These are phyloP conservation scores for Conistra vaccinii DNA, from an alignment of 2,888 invertebrate species.

Conservation along the genomic window DNA sequence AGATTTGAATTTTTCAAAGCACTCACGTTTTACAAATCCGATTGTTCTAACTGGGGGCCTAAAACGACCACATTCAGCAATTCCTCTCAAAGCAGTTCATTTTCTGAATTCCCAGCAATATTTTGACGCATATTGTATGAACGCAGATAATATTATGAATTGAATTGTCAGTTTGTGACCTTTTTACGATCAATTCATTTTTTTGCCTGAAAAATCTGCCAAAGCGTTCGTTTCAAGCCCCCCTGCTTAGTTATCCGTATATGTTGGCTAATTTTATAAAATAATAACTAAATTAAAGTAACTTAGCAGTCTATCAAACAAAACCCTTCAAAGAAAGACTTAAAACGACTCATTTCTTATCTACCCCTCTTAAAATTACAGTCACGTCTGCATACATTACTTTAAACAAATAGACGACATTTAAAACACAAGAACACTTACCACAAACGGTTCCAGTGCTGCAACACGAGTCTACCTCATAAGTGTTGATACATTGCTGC, in stretches of 20 bases:
- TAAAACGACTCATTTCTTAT: background rate
- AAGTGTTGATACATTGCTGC: conserved; percentile 81
- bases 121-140: too few relatives aligned
- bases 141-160: too few relatives aligned
- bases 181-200: too few relatives aligned
- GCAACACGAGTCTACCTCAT: conserved; percentile 83
- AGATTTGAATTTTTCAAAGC: background rate
- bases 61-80: too few relatives aligned
- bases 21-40: background rate
- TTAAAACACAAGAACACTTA: conserved; percentile 63
- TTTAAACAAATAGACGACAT: background rate
- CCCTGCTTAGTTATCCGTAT: too few relatives aligned
- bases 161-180: too few relatives aligned
- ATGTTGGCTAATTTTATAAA: background rate
- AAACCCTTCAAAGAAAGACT: background rate
- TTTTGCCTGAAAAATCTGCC: too few relatives aligned
- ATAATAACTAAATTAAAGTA: background rate
- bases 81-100: too few relatives aligned
- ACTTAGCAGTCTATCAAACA: background rate
- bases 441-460: conserved; percentile 84
- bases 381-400: conserved; percentile 21
- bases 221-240: too few relatives aligned
- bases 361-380: conserved; percentile 5
- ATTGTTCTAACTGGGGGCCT: background rate
- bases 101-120: background rate